phyloP scores from a whole-genome alignment of 2,113 vertebrate genomes.

The Perca flavescens region DNA sequence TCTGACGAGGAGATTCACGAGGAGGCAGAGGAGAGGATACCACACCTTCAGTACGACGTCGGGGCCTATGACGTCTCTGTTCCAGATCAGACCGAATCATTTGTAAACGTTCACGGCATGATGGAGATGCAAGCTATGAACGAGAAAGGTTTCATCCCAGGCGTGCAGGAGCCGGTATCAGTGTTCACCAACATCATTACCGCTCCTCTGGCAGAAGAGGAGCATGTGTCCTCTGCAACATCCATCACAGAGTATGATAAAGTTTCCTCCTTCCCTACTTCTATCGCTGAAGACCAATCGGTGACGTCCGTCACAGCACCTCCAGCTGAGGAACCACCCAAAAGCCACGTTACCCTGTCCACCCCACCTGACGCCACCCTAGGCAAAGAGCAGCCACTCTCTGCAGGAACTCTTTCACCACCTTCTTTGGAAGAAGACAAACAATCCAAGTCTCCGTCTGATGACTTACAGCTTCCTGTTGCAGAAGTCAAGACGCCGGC shows the following conservation, averaged over 20 bases:
- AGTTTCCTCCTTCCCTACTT: constrained; percentile 94
- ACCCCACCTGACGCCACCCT: constrained; percentile 86
- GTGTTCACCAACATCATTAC: constrained; percentile 93
- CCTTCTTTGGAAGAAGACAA: constrained; percentile 97
- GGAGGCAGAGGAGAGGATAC: constrained; percentile 93
- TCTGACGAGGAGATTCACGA: constrained; percentile 99
- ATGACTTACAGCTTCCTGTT: constrained; percentile 86
- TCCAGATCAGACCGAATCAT: constrained; percentile 89
- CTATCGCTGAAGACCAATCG: constrained; percentile 96
- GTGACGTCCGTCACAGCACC: constrained; percentile 90
- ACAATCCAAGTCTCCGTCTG: constrained; percentile 90
- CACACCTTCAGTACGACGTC: constrained; percentile 91
- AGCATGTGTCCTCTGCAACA: constrained; percentile 96
- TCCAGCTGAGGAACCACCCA: constrained; percentile 91
- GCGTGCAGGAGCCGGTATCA: constrained; percentile 87
- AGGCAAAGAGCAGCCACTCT: constrained; percentile 90
- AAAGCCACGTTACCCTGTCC: constrained; percentile 87
- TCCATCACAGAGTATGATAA: constrained; percentile 99
- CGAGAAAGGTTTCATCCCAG: constrained; percentile 84
- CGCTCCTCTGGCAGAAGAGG: constrained; percentile 96
- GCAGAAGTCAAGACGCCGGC: constrained; percentile 80
- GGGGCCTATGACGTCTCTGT: constrained; percentile 90
- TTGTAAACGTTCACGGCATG: constrained; percentile 89
- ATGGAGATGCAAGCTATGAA: constrained; percentile 83
- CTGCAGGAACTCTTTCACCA: constrained; percentile 94